These are phyloP conservation scores for Strigamia crassipes DNA, from an alignment of 2,888 invertebrate species.

Conservation along the genomic window DNA sequence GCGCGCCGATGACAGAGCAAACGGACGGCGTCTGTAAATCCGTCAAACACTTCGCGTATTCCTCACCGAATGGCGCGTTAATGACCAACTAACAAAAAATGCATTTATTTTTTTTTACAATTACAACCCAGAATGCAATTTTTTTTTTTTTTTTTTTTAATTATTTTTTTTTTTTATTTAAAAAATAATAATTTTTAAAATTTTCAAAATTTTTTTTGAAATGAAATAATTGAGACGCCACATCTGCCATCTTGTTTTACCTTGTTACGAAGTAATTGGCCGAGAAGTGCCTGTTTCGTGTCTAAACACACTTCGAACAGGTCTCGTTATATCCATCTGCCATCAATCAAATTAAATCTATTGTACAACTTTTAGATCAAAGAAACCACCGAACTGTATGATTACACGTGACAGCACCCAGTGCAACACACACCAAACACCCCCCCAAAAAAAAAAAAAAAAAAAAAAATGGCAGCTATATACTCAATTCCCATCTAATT, in stretches of 20 bases:
- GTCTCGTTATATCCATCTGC: not conserved
- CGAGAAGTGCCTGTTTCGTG: not conserved
- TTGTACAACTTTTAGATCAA: not conserved
- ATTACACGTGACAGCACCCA: not conserved
- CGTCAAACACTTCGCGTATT: not conserved
- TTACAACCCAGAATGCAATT: no score
- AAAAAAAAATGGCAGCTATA: not conserved
- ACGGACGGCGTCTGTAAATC: not conserved
- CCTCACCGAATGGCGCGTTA: not conserved
- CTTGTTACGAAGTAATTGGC: no score
- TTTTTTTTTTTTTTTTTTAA: no score
- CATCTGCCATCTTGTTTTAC: no score
- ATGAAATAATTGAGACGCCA: no score
- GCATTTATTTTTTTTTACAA: no score
- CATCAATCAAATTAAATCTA: slow-evolving; percentile 17
- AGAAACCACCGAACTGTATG: slow-evolving; percentile 18
- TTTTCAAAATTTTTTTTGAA: no score
- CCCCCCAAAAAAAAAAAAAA: slow-evolving; percentile 24
- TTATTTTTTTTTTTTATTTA: no score
- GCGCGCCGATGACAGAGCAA: not conserved
- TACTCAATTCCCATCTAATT: not conserved
- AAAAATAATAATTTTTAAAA: no score
- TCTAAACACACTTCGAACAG: not conserved
- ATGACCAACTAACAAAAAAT: not conserved
- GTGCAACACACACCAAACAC: not conserved